Conservation (phyloP, 2,888 invertebrate species). For the Phyto melanocephala region DNA sequence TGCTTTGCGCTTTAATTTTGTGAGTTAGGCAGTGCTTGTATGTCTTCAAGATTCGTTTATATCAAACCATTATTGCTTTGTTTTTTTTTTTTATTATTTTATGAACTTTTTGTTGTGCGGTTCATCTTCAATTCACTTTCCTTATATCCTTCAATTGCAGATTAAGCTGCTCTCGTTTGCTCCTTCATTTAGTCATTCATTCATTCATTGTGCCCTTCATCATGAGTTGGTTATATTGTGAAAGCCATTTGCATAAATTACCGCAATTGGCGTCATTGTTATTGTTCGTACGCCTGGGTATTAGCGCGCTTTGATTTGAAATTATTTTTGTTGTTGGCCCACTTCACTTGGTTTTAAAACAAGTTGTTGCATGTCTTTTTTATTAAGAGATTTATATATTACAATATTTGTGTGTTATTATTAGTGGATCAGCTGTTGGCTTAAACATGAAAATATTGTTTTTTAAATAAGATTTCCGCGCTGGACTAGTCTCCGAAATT, state of each 20-base stretch:
- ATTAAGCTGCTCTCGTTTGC: slow-evolving; percentile 60
- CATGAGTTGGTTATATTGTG: slow-evolving; percentile 44
- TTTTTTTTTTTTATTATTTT: slow-evolving; percentile 55
- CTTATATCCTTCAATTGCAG: slow-evolving; percentile 60
- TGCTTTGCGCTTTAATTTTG: slow-evolving; percentile 57
- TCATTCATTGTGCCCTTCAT: slow-evolving; percentile 18
- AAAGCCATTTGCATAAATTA: slow-evolving; percentile 68
- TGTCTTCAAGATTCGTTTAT: slow-evolving; percentile 28
- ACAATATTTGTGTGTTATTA: slow-evolving; percentile 40
- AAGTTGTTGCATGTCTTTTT: slow-evolving; percentile 55
- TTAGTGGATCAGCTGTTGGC: slow-evolving; percentile 58
- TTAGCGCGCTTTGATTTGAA: slow-evolving; percentile 34
- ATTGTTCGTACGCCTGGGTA: slow-evolving; percentile 40
- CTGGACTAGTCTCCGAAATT: slow-evolving; percentile 28
- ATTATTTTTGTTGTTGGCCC: neutral
- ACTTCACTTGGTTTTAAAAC: slow-evolving; percentile 4
- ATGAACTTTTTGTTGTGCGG: slow-evolving; percentile 44
- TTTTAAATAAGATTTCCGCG: slow-evolving; percentile 50
- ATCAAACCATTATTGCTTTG: slow-evolving; percentile 31
- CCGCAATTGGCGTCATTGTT: slow-evolving; percentile 68
- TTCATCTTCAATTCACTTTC: slow-evolving; percentile 42
- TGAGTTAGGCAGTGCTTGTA: neutral
- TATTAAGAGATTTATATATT: neutral
- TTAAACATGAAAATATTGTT: slow-evolving; percentile 37
- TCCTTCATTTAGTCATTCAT: slow-evolving; percentile 15